Evolutionary conservation across 2,113 vertebrate species (phyloP).

Genomic region (Oryzias melastigma): DNA sequence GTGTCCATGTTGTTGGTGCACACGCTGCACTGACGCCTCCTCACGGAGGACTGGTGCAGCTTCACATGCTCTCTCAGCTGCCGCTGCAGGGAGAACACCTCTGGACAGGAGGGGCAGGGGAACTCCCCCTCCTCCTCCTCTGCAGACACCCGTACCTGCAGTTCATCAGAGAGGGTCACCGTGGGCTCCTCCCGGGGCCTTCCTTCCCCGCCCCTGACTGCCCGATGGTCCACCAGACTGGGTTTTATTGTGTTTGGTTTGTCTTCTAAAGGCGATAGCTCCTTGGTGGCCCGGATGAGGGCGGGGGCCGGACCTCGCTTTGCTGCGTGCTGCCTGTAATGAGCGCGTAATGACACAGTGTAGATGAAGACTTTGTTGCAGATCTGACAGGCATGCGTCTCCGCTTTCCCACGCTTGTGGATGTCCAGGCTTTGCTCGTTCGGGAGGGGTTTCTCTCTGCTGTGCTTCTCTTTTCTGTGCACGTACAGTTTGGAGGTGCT

Average conservation of each 20-base stretch:
- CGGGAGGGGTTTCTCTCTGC: constrained; percentile 35
- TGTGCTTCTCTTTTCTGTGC: constrained; percentile 73
- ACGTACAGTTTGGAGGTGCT: constrained; percentile 60
- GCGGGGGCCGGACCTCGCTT: neutral
- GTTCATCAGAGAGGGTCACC: neutral
- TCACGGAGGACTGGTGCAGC: constrained; percentile 60
- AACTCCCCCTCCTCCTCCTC: constrained; percentile 52
- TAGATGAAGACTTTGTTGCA: constrained; percentile 74
- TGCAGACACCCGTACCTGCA: constrained; percentile 26
- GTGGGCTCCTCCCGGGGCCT: constrained; percentile 20
- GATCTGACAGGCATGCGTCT: constrained; percentile 58
- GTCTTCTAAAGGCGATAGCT: constrained; percentile 13
- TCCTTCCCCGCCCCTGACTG: constrained; percentile 2
- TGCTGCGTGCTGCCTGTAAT: constrained; percentile 43
- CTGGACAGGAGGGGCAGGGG: constrained; percentile 72
- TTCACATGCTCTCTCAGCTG: constrained; percentile 63
- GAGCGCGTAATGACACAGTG: constrained; percentile 67
- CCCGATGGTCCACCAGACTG: constrained; percentile 3
- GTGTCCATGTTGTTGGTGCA: constrained; percentile 62
- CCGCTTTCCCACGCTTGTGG: constrained; percentile 29
- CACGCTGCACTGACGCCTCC: constrained; percentile 66
- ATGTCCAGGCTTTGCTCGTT: constrained; percentile 21
- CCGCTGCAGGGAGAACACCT: constrained; percentile 64
- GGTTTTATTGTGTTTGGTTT: constrained; percentile 12
- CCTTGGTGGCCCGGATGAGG: constrained; percentile 8